Evolutionary conservation across 2,113 vertebrate species (phyloP).

Genomic region (Pelecanoides urinatrix): DNA sequence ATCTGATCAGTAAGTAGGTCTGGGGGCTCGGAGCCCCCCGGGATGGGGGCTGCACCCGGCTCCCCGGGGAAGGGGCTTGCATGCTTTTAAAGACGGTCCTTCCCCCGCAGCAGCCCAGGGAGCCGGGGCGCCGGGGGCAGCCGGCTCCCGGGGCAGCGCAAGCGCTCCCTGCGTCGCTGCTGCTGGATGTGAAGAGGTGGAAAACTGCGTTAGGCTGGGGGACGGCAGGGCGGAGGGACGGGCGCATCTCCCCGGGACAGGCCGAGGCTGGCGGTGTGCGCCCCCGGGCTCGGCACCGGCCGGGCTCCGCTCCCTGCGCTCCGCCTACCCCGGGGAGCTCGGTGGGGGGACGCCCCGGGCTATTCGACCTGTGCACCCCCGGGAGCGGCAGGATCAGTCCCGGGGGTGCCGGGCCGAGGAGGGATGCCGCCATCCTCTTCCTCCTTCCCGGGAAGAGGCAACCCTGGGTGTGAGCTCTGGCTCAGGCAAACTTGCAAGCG

Average conservation of each 20-base stretch:
- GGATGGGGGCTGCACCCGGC: background rate
- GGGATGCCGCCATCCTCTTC: background rate
- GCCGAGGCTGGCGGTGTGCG: background rate
- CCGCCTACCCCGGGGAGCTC: too few species aligned
- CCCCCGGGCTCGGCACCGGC: background rate
- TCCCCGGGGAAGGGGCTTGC: background rate
- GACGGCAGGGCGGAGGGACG: background rate
- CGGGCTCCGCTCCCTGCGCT: background rate
- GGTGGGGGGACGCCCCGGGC: background rate
- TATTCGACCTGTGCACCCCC: too few species aligned
- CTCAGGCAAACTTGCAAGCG: background rate
- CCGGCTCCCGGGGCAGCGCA: background rate
- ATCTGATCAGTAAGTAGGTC: conserved; percentile 73
- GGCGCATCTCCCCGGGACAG: background rate
- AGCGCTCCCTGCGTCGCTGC: fast-evolving
- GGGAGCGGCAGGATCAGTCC: background rate
- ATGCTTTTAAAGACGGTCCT: background rate
- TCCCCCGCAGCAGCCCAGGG: background rate
- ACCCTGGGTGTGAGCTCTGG: background rate
- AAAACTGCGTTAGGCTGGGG: fast-evolving
- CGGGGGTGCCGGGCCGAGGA: background rate
- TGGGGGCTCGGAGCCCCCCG: background rate
- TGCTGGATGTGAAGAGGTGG: background rate
- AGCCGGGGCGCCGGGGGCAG: background rate
- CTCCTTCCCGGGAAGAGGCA: background rate